Base-by-base conservation (phyloP, 2,113 vertebrate species). In the Morone chrysops region DNA sequence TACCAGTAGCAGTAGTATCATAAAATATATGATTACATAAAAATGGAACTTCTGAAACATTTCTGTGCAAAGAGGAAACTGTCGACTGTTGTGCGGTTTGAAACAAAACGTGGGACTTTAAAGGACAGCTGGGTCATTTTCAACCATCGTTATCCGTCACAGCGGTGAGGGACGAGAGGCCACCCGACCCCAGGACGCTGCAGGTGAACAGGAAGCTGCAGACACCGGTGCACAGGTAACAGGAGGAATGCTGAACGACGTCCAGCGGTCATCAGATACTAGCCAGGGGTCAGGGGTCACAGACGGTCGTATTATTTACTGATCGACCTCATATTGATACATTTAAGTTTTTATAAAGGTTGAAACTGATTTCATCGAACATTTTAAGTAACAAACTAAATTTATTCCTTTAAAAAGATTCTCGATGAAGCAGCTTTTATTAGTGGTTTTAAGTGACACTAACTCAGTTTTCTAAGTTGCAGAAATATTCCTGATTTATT, bases 31-130 rank as follows among this genome's bases (percentile, higher is more conserved):
- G 40, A 87, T 80, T 68, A 85, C 68, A 81, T 66, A 78, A 75
- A 83, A 90, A 71, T 22, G 12, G 40, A 81, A 45, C 38, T 14
- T 66, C 18, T 57, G 41, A 48, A 70, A 72, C 59, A n/a, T 61
- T 76, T 86, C 70, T 90, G 87, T 81, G 80, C 73, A 83, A 83
- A 80, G 43, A 70, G 41, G 71, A 67, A n/a, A 47, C 14, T 0
- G 9, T 22, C 1, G 10, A 5, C 57, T 54, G 38, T 14, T 48
- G 25, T 5, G 6, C 0, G 4, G 12, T 25, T 45, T 31, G 9
- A 22, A 45, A 43, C 1, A 20, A 53, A 31, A 54, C 31, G 22
- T n/a, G 13, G 13, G n/a, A 60, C 3, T 36, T 60, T 63, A 54
- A 20, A 50, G 14, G 10, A 31, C 3, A 53, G 16, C 0, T 0